phyloP scores from a whole-genome alignment of 2,888 invertebrate species.

The Orthosia gothica region DNA sequence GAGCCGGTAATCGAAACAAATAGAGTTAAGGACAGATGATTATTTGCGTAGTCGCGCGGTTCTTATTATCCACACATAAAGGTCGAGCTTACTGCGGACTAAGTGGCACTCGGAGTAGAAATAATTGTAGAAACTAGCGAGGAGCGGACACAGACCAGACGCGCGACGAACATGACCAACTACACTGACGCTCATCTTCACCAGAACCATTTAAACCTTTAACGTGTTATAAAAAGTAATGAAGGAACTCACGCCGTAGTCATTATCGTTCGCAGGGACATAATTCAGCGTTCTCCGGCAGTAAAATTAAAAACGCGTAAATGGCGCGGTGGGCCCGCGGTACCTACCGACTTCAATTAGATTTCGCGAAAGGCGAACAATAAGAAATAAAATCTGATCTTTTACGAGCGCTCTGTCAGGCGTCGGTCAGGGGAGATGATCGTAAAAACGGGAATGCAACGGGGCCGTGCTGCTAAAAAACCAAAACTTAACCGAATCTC shows the following conservation, averaged over 20 bases:
- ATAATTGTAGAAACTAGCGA: constrained; percentile 33
- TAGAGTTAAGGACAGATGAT: constrained; percentile 59
- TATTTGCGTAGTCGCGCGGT: constrained; percentile 43
- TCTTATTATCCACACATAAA: constrained; percentile 53
- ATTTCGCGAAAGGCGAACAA: constrained; percentile 91
- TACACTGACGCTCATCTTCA: constrained; percentile 57
- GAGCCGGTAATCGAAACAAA: constrained; percentile 58
- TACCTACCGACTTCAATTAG: constrained; percentile 88
- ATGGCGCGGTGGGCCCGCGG: constrained; percentile 79
- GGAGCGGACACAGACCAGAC: constrained; percentile 6
- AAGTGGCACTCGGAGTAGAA: constrained; percentile 26
- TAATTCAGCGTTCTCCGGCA: constrained; percentile 83
- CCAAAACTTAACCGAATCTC: constrained; percentile 80
- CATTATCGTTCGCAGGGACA: constrained; percentile 81
- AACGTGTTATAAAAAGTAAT: constrained; percentile 87
- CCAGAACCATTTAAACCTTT: constrained; percentile 78
- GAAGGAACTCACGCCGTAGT: constrained; percentile 81
- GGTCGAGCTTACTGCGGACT: constrained; percentile 49
- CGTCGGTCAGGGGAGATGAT: constrained; percentile 85
- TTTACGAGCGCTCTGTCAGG: constrained; percentile 89
- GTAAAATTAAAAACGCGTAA: constrained; percentile 90
- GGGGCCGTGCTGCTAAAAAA: constrained; percentile 84
- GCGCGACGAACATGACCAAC: constrained; percentile 43
- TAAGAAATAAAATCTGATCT: constrained; percentile 90
- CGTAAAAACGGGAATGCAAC: constrained; percentile 90